Base-by-base conservation (phyloP, 2,797 vertebrate species). In the Lycodopsis pacificus region DNA sequence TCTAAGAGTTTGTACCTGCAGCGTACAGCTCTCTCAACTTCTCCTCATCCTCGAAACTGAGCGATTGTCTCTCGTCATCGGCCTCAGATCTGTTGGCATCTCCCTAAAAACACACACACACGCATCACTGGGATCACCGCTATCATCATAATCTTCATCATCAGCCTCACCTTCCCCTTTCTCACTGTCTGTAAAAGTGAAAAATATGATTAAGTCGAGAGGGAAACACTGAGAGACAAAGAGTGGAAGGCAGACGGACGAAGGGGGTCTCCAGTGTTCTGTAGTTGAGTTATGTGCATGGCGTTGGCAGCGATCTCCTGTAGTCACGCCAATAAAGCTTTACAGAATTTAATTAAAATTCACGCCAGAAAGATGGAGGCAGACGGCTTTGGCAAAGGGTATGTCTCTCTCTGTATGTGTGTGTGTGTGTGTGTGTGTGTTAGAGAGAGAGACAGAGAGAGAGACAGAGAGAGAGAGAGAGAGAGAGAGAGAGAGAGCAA, bases 61-160 rank as follows among this genome's bases (percentile, higher is more conserved):
- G 85, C 0, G 98, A 99, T 0, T 93, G 94, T 87, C 96, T 96
- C 57, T 99, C 98, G 17, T 98, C 98, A 2, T 98, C 97, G 0
- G 94, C 81, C 76, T 99, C 98, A 2, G 98, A 99, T 77, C 95
- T 96, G 90, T 95, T 99, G 90, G 98, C 97, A 14, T 99, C 98
- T 0, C 98, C 98, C 98, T 99, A 83, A 77, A 80, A 67, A 25
- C n/a, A 80, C 54, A 77, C 58, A 84, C 15, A 69, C 44, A 80
- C 63, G 76, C 4, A 51, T 7, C 38, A 64, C 53, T 0, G 5
- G 54, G 11, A 81, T 75, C 46, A 79, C 32, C 71, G 36, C 27
- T 32, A 68, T 20, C 62, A 71, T 77, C 80, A 68, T 54, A 44
- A 66, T 76, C 63, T 34, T 72, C 40, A 72, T 71, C 25, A 54